A percentile compares a stretch with the other conserved stretches of the same genome.
These are phyloP conservation scores for Esox niger DNA, from an alignment of 2,113 vertebrate genomes.

Conservation along the genomic window DNA sequence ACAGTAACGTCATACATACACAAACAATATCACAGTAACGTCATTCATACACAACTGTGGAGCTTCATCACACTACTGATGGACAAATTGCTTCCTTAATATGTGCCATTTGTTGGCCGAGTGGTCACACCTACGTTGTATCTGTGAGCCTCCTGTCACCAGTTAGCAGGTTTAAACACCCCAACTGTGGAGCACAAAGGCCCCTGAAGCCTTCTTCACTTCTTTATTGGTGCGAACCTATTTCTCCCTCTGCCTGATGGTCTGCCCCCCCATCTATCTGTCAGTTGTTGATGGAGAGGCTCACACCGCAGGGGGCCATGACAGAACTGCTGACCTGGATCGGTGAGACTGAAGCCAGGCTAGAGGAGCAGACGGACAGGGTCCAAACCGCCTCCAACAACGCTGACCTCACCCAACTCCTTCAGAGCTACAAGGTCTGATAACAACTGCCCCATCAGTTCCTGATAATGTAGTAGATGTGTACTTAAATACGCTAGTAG, in stretches of 20 bases:
- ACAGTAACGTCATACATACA: too few species aligned
- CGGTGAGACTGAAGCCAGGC: constrained; percentile 56
- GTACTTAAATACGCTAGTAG: neutral
- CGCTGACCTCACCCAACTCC: constrained; percentile 61
- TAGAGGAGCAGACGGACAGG: constrained; percentile 32
- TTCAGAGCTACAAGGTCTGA: constrained; percentile 83
- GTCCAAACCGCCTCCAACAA: constrained; percentile 12
- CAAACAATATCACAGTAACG: neutral
- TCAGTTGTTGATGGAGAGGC: constrained; percentile 81
- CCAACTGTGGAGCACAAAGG: constrained; percentile 29
- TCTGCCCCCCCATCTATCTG: neutral
- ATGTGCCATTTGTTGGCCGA: neutral
- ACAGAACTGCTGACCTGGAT: constrained; percentile 78
- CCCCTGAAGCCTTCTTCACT: constrained; percentile 31
- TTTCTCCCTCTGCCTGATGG: constrained; percentile 9
- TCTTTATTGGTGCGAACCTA: constrained; percentile 37
- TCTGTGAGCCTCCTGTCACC: constrained; percentile 24
- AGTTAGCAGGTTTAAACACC: constrained; percentile 31
- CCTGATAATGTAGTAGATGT: neutral
- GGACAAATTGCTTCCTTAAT: too few species aligned
- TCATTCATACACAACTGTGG: neutral
- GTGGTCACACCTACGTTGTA: neutral
- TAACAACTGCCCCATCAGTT: constrained; percentile 5
- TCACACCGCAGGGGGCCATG: constrained; percentile 80
- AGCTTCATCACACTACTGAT: too few species aligned